A percentile compares a stretch with the other conserved stretches of the same genome.
These are phyloP conservation scores for Glaucomys volans DNA, from an alignment of 2,113 vertebrate genomes.

Conservation along the genomic window DNA sequence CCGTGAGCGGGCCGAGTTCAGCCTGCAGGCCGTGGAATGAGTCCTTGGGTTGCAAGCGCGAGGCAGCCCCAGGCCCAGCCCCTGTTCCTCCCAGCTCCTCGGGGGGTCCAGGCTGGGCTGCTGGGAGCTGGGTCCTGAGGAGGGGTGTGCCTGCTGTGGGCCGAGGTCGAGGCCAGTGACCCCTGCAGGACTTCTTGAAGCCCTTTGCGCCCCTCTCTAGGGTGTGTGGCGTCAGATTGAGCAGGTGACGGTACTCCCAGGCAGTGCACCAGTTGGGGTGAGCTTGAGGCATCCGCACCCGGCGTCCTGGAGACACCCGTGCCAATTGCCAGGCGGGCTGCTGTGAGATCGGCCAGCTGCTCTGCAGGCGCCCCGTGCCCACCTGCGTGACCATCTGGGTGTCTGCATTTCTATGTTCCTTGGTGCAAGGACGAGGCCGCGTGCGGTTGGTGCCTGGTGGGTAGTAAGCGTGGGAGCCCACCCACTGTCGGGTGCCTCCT, in stretches of 20 bases:
- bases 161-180: background rate
- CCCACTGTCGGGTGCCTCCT: background rate
- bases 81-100: background rate
- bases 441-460: background rate
- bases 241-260: background rate
- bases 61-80: background rate
- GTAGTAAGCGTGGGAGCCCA: background rate
- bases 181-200: background rate
- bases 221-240: background rate
- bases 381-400: background rate
- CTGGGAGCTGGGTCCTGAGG: background rate
- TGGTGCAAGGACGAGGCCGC: background rate
- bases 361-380: background rate
- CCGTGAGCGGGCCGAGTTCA: background rate
- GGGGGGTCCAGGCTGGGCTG: background rate
- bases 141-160: background rate
- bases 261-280: background rate
- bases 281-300: fast-evolving
- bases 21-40: background rate
- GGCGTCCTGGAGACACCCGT: background rate
- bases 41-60: background rate
- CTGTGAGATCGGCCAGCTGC: background rate
- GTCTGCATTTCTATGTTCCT: background rate
- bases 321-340: background rate
- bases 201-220: background rate